Conservation (phyloP, 1,140 invertebrate genomes). For the Drosophila repleta region DNA sequence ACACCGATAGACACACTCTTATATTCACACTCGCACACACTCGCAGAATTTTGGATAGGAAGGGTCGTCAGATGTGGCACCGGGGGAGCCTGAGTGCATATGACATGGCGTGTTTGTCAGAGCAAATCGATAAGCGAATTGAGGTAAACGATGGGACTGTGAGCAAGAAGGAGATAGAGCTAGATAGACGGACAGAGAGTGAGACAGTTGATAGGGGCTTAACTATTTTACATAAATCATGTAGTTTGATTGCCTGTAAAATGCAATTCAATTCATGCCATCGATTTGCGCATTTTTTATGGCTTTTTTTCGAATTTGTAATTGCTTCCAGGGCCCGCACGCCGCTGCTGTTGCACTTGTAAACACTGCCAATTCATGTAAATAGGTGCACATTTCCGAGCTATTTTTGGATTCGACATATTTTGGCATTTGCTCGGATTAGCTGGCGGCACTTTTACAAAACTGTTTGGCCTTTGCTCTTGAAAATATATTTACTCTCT, state of each 20-base stretch:
- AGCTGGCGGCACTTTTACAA: constrained; percentile 9
- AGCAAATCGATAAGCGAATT: constrained; percentile 62
- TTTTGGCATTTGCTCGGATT: constrained; percentile 34
- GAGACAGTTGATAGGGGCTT: background rate
- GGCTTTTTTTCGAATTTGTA: constrained; percentile 40
- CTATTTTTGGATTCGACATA: constrained; percentile 35
- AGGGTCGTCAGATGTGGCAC: constrained; percentile 12
- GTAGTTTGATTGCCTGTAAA: constrained; percentile 66
- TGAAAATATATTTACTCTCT: background rate
- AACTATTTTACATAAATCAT: constrained; percentile 66
- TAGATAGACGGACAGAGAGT: constrained; percentile 2
- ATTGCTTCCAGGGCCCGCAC: background rate
- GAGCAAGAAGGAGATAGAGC: background rate
- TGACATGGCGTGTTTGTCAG: constrained; percentile 58
- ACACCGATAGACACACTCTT: constrained; percentile 6
- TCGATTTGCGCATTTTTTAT: constrained; percentile 75
- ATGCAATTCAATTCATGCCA: constrained; percentile 61
- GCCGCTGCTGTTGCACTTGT: constrained; percentile 24
- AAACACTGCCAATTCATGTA: constrained; percentile 24
- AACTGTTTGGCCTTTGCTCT: constrained; percentile 19
- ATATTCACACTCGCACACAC: background rate
- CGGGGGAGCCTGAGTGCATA: constrained; percentile 20
- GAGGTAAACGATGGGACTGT: constrained; percentile 14
- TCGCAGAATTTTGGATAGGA: background rate
- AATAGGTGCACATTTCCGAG: constrained; percentile 7